Evolutionary conservation across 2,797 vertebrate genomes (phyloP), one percentile per base, ranked within the genome.

Genomic region (Sarcoramphus papa): DNA sequence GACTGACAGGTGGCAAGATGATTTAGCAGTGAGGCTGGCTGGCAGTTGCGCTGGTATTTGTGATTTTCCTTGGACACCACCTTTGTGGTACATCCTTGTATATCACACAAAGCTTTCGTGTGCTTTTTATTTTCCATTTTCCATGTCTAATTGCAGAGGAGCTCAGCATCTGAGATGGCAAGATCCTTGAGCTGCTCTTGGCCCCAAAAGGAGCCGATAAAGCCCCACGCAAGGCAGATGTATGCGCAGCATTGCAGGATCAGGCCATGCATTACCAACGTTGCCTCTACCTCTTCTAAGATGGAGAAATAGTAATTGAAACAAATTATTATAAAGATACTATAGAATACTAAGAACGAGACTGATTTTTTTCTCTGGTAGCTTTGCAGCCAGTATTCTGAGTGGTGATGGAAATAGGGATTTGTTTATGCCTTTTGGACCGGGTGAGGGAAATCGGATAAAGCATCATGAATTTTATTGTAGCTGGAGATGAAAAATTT

Each of bases 181-280:
- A 27, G 57, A 47, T 24, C 73, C 50, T 50, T 30, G 73, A 41
- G 85, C 88, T 78, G 40, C 2, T 9, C 40, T 67, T 41, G 65
- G 17, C 62, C 31, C 47, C 62, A 45, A 30, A 77, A 82, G 25
- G 9, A 21, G 50, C 13, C 1, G 1, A 65, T 21, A 28, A 60
- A 4, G 14, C 48, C 27, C 41, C 25, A n/a, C 0, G 1, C 1
- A 2, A n/a, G 41, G 40, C 73, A 59, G 50, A 28, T 8, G 35
- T 7, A 21, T 2, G 28, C 1, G 3, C 53, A 56, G n/a, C 21
- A 7, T 2, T 69, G 45, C 33, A 73, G 73, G 65, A 54, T 33
- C 43, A 63, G 47, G 54, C 7, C 31, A 2, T 6, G 33, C 17
- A 3, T 20, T 37, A 18, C 4, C 48, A 18, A 1, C 1, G 0